Conservation (phyloP, 2,113 vertebrate genomes). For the Cettia cetti region DNA sequence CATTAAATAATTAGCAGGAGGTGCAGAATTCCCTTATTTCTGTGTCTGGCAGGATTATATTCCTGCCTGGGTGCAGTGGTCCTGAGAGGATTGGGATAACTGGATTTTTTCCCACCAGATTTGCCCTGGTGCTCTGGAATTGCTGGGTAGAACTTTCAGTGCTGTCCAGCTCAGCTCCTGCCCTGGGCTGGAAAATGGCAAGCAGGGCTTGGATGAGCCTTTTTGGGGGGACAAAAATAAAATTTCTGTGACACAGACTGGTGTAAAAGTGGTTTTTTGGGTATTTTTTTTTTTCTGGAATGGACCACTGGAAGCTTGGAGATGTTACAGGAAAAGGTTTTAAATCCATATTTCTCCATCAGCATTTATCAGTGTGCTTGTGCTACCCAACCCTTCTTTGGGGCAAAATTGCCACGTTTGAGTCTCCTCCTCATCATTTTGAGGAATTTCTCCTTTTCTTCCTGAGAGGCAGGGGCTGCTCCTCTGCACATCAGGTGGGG, state of each 20-base stretch:
- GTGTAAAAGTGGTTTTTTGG: no score
- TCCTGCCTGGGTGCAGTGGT: neutral
- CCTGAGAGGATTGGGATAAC: neutral
- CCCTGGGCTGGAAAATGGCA: neutral
- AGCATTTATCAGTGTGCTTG: no score
- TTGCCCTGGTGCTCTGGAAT: neutral
- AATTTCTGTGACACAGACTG: neutral
- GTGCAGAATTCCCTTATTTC: neutral
- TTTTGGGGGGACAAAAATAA: neutral
- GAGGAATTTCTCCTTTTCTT: neutral
- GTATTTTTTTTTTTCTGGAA: no score
- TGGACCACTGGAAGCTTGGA: no score
- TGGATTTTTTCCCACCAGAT: neutral
- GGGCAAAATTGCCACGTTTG: no score
- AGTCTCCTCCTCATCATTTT: neutral
- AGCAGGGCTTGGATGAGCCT: neutral
- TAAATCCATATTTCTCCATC: no score
- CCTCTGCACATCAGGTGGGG: neutral
- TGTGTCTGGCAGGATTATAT: neutral
- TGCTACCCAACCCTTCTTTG: no score
- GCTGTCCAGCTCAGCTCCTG: neutral
- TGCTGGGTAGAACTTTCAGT: neutral
- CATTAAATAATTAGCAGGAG: neutral
- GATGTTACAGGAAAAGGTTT: no score
- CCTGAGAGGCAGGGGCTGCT: neutral